Evolutionary conservation across 1,140 invertebrate genomes (phyloP).

Genomic region (Papilio xuthus): DNA sequence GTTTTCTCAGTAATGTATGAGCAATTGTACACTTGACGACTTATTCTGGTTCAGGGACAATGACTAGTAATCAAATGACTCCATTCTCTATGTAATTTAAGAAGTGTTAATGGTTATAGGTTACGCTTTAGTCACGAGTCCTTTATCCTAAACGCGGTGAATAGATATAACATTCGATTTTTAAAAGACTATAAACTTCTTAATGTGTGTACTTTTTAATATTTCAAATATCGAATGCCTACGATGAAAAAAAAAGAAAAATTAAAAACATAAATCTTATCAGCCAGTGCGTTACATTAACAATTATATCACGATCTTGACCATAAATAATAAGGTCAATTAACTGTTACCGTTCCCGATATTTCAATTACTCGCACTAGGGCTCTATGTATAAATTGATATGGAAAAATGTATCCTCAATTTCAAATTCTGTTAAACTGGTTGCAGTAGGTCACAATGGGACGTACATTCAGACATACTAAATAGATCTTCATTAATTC

Average conservation of each 20-base stretch:
- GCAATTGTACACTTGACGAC: conserved; percentile 18
- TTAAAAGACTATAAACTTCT: no score
- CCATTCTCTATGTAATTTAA: conserved; percentile 23
- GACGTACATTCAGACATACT: no score
- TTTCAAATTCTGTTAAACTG: no score
- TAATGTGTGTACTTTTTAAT: no score
- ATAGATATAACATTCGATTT: not conserved
- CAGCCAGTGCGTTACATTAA: not conserved
- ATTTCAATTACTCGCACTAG: conserved; percentile 4
- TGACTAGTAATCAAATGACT: conserved; percentile 31
- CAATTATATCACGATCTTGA: not conserved
- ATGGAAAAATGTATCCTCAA: no score
- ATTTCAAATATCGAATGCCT: not conserved
- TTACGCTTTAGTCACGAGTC: not conserved
- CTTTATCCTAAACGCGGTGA: not conserved
- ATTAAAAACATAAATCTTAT: not conserved
- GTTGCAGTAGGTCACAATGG: no score
- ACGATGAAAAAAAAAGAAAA: not conserved
- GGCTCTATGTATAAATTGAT: not conserved
- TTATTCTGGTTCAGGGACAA: conserved; percentile 36
- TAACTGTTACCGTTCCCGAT: conserved; percentile 5
- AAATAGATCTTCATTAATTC: no score
- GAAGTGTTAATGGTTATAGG: not conserved
- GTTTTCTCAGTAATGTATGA: conserved; percentile 34
- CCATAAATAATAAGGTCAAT: conserved; percentile 26